phyloP scores from a whole-genome alignment of 30 jellyfish, hydroid and myxozoan genomes.

The Aurelia aurita complex sp. Pacific region DNA sequence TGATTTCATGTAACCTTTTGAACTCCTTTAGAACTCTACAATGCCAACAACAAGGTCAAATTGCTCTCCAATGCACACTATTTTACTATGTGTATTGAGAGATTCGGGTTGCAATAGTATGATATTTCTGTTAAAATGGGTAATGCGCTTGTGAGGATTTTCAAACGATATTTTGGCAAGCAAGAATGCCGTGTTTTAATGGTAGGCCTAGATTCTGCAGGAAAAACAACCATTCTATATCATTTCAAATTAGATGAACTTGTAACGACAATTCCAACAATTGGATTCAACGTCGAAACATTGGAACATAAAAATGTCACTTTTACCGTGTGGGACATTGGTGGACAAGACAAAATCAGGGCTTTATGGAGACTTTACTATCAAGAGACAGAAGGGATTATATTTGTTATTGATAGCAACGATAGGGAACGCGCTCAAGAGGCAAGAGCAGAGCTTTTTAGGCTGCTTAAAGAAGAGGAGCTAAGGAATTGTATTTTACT shows the following conservation, averaged over 20 bases:
- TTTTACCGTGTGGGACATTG: slow-evolving; percentile 96
- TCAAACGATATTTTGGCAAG: slow-evolving; percentile 68
- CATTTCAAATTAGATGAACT: slow-evolving; percentile 84
- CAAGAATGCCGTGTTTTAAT: slow-evolving; percentile 87
- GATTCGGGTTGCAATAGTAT: no score
- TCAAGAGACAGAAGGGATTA: slow-evolving; percentile 91
- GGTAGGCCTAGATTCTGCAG: slow-evolving; percentile 98
- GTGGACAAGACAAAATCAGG: slow-evolving; percentile 93
- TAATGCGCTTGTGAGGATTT: slow-evolving; percentile 47
- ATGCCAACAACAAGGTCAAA: neutral
- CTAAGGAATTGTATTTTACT: slow-evolving; percentile 62
- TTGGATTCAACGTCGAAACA: slow-evolving; percentile 95
- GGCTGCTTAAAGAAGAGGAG: slow-evolving; percentile 82
- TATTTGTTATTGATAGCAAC: slow-evolving; percentile 86
- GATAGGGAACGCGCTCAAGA: slow-evolving; percentile 85
- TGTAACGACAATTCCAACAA: slow-evolving; percentile 93
- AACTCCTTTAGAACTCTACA: neutral
- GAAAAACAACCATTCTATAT: slow-evolving; percentile 90
- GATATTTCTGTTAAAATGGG: slow-evolving; percentile 60
- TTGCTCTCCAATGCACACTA: no score
- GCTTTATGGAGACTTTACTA: slow-evolving; percentile 93
- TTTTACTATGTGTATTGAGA: no score
- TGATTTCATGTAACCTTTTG: no score
- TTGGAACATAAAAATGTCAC: slow-evolving; percentile 75
- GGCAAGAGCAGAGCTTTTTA: slow-evolving; percentile 76